Evolutionary conservation across 2,113 vertebrate species (phyloP).

Genomic region (Alligator mississippiensis): DNA sequence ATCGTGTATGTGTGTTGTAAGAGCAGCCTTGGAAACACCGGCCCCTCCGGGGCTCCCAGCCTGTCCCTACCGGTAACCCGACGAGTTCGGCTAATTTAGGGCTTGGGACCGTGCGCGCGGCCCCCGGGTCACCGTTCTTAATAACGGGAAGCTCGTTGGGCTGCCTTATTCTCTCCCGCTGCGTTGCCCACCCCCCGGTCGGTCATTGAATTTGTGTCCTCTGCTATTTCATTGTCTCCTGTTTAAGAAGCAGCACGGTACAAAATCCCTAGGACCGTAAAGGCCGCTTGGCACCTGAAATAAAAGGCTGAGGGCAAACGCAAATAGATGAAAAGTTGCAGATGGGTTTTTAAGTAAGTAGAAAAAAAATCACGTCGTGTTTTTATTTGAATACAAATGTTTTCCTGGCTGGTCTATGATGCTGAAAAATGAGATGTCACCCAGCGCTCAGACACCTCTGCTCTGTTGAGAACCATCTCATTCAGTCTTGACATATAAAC

Average conservation of each 20-base stretch:
- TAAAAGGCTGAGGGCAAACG: neutral
- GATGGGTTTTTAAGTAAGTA: slow-evolving; percentile 23
- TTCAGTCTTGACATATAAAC: neutral
- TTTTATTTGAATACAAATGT: slow-evolving; percentile 25
- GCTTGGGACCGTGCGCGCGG: slow-evolving; percentile 24
- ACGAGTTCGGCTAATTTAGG: slow-evolving; percentile 52
- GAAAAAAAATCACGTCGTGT: neutral
- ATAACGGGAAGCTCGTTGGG: slow-evolving; percentile 70
- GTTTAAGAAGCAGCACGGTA: neutral
- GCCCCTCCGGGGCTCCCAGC: slow-evolving; percentile 55
- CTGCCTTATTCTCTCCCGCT: slow-evolving; percentile 51
- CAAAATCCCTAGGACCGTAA: neutral
- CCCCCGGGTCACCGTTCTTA: slow-evolving; percentile 63
- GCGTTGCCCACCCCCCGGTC: slow-evolving; percentile 51
- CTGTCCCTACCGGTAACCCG: slow-evolving; percentile 49
- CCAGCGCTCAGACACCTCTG: neutral
- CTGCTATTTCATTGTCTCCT: slow-evolving; percentile 57
- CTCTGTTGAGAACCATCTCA: neutral
- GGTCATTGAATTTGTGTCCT: slow-evolving; percentile 39
- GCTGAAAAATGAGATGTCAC: slow-evolving; percentile 33
- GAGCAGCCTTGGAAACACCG: slow-evolving; percentile 66
- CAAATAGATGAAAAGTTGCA: slow-evolving; percentile 9
- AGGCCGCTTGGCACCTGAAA: slow-evolving; percentile 33
- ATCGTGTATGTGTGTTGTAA: slow-evolving; percentile 62
- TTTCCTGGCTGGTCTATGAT: neutral